These are phyloP conservation scores for Remorina albescens DNA, from an alignment of 2,797 vertebrate species.

Conservation along the genomic window DNA sequence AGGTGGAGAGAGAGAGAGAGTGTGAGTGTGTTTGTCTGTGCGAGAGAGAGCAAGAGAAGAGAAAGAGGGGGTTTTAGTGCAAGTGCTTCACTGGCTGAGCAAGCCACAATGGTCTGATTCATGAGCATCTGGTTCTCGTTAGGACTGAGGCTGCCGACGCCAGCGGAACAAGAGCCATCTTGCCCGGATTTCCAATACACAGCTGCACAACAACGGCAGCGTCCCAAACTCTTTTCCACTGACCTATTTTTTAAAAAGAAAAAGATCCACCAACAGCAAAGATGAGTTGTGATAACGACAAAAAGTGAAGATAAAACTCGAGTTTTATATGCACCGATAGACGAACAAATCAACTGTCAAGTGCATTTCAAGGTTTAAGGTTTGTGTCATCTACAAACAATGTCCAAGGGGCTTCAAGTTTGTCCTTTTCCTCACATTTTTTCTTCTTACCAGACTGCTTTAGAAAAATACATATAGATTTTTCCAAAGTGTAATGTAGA, in stretches of 20 bases:
- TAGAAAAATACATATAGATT: slow-evolving; percentile 2
- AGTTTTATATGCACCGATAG: slow-evolving; percentile 20
- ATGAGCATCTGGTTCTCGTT: slow-evolving; percentile 89
- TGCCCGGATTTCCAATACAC: slow-evolving; percentile 79
- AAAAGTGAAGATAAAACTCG: slow-evolving; percentile 15
- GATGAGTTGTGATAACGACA: slow-evolving; percentile 25
- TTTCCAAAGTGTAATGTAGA: slow-evolving; percentile 17
- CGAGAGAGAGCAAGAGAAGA: slow-evolving; percentile 10
- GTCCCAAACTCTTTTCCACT: slow-evolving; percentile 82
- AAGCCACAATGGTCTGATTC: slow-evolving; percentile 89
- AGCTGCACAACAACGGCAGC: slow-evolving; percentile 81
- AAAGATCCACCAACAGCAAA: slow-evolving; percentile 52
- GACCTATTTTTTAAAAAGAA: slow-evolving; percentile 83
- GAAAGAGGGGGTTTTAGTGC: slow-evolving; percentile 55
- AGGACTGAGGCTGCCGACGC: slow-evolving; percentile 76
- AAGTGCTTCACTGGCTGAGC: slow-evolving; percentile 72
- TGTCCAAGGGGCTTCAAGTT: slow-evolving; percentile 34
- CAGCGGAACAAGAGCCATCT: slow-evolving; percentile 80
- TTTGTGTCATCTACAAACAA: slow-evolving; percentile 26
- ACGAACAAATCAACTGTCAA: slow-evolving; percentile 17
- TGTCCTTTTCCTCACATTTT: slow-evolving; percentile 25
- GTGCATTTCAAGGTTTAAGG: slow-evolving; percentile 18
- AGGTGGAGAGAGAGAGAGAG: slow-evolving; percentile 30
- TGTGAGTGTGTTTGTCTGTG: slow-evolving; percentile 14
- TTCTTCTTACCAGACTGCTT: slow-evolving; percentile 25